Evolutionary conservation across 2,888 invertebrate species (phyloP).

Genomic region (Allophyes oxyacanthae): DNA sequence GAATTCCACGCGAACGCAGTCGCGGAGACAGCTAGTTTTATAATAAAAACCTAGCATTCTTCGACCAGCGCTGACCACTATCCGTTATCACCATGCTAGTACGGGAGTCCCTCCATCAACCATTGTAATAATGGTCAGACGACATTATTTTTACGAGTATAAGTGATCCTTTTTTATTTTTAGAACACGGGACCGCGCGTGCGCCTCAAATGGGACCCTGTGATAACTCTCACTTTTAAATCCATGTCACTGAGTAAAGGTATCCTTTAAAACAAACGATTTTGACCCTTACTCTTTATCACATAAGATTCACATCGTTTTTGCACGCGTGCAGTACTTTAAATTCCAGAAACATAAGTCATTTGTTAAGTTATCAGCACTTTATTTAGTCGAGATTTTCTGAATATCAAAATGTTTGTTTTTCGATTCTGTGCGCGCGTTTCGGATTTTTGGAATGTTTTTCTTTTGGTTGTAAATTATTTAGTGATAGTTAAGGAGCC

Average conservation of each 20-base stretch:
- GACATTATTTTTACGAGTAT: conserved; percentile 77
- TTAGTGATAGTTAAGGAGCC: conserved; percentile 58
- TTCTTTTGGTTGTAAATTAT: conserved; percentile 64
- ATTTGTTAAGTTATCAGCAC: conserved; percentile 88
- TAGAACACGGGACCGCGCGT: conserved; percentile 83
- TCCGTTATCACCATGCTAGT: conserved; percentile 70
- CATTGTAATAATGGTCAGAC: conserved; percentile 64
- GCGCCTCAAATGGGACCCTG: conserved; percentile 85
- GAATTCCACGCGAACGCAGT: too few relatives aligned
- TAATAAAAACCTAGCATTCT: conserved; percentile 35
- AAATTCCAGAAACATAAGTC: conserved; percentile 87
- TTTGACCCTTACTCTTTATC: conserved; percentile 52
- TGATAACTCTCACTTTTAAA: conserved; percentile 89
- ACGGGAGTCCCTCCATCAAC: conserved; percentile 80
- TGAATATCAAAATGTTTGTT: conserved; percentile 77
- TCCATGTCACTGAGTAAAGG: conserved; percentile 79
- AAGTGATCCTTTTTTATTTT: conserved; percentile 68
- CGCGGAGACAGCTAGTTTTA: conserved; percentile 33
- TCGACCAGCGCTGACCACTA: conserved; percentile 33
- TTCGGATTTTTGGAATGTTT: conserved; percentile 68
- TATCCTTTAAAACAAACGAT: conserved; percentile 45
- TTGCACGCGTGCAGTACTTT: conserved; percentile 61
- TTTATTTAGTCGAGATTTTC: conserved; percentile 85
- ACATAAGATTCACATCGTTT: conserved; percentile 54
- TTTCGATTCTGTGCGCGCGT: conserved; percentile 68